Conservation (phyloP, 2,888 invertebrate species). For the Halocaridina rubra region DNA sequence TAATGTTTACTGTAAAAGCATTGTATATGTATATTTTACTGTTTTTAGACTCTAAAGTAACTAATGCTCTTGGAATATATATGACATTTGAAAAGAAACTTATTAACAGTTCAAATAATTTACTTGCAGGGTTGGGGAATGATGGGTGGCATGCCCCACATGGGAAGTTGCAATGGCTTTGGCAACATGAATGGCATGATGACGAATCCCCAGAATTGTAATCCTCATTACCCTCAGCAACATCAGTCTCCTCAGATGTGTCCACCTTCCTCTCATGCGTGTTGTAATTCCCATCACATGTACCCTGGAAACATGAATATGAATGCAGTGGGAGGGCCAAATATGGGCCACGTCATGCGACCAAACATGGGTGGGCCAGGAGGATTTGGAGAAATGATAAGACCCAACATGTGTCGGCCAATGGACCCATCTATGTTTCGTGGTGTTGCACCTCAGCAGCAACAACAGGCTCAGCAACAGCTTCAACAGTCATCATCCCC, state of each 20-base stretch:
- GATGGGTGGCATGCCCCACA: conserved; percentile 27
- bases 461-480: conserved; percentile 17
- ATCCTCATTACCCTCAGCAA: conserved; percentile 39
- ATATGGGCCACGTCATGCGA: conserved; percentile 22
- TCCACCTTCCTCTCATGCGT: conserved; percentile 20
- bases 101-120: no score
- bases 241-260: conserved; percentile 20
- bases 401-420: conserved; percentile 43
- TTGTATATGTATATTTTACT: no score
- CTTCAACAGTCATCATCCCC: conserved; percentile 28
- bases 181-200: conserved; percentile 14
- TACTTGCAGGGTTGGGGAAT: conserved; percentile 48
- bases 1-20: no score
- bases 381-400: conserved; percentile 37
- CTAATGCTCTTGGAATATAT: no score
- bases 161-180: conserved; percentile 26
- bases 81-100: no score
- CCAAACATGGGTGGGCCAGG: conserved; percentile 35
- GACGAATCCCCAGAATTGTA: conserved; percentile 21
- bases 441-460: conserved; percentile 20
- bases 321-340: conserved; percentile 32
- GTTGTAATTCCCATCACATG: conserved; percentile 30
- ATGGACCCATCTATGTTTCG: conserved; percentile 47
- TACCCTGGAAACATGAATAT: conserved; percentile 39
- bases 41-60: no score